Conservation (phyloP, 2,797 vertebrate species). For the Myotis vivesi region DNA sequence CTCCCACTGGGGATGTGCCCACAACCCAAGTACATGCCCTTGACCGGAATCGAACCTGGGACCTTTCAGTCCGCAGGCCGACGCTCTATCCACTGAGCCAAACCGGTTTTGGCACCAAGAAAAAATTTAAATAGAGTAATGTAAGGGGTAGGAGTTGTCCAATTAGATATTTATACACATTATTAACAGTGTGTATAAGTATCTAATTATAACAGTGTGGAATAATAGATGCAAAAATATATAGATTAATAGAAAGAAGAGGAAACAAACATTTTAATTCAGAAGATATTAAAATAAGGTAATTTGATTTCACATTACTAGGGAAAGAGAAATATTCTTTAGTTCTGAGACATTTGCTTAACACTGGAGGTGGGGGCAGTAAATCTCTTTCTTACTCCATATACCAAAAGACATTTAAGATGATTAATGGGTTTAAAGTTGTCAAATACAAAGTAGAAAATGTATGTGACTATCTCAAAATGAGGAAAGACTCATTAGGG, state of each 20-base stretch:
- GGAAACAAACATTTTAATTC: background rate
- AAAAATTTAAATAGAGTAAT: background rate
- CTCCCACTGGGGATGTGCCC: no score
- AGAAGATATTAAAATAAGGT: background rate
- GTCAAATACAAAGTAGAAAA: slow-evolving; percentile 19
- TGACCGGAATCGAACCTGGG: no score
- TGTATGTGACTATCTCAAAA: background rate
- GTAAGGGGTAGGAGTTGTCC: background rate
- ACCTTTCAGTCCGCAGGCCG: no score
- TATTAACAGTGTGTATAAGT: background rate
- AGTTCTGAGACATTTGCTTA: background rate
- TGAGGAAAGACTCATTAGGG: background rate
- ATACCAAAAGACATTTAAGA: background rate
- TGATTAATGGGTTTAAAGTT: background rate
- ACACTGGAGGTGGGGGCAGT: background rate
- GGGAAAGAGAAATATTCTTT: slow-evolving; percentile 25
- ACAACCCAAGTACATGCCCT: no score
- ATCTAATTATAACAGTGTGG: background rate
- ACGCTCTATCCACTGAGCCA: no score
- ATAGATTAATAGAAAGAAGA: background rate
- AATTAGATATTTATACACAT: background rate
- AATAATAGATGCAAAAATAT: background rate
- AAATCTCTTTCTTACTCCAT: background rate
- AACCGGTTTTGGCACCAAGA: no score
- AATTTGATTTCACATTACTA: slow-evolving; percentile 16